Evolutionary conservation across 2,797 vertebrate genomes (phyloP), one percentile per base, ranked within the genome.

Genomic region (Sitta carolinensis): DNA sequence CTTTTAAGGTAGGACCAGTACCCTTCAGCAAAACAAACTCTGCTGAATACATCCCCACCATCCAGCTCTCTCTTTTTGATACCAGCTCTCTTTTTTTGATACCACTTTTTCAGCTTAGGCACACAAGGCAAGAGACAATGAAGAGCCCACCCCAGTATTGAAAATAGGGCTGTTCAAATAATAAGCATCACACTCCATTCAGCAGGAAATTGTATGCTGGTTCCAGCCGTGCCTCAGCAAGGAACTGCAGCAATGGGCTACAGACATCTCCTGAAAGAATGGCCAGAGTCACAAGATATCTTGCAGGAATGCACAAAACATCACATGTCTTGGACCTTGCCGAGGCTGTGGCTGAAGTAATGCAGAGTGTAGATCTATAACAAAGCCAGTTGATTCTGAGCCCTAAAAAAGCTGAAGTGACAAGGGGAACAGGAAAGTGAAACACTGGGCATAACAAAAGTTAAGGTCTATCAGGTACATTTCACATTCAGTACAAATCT

Each of bases 301-400:
- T 51, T 80, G 26, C 57, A 96, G 87, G 84, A 96, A 96, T 86
- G 84, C 85, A 94, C 62, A 94, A 95, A 96, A 94, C 87, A 96
- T 95, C 95, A 96, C 94, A 93, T 86, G 95, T 69, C 76, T 94
- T 91, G 83, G 93, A 91, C 79, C 38, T 82, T 87, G 81, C 23
- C 4, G 43, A 77, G 48, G 38, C 34, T 92, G 79, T 91, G 91
- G 84, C 89, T 91, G 50, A 80, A 94, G 27, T 58, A 92, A 88
- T 9, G 3, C 54, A 75, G 72, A 87, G 64, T 43, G 75, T 48
- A 74, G 68, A 91, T 36, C 61, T 34, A 29, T 58, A 79, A 51
- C 40, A 80, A 75, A 81, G 40, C 51, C 52, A 70, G 64, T 63
- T 87, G 58, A 68, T 89, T 72, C 36, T 51, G 20, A 84, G 66